phyloP scores from a whole-genome alignment of 2,797 vertebrate genomes.

The Chelon auratus region DNA sequence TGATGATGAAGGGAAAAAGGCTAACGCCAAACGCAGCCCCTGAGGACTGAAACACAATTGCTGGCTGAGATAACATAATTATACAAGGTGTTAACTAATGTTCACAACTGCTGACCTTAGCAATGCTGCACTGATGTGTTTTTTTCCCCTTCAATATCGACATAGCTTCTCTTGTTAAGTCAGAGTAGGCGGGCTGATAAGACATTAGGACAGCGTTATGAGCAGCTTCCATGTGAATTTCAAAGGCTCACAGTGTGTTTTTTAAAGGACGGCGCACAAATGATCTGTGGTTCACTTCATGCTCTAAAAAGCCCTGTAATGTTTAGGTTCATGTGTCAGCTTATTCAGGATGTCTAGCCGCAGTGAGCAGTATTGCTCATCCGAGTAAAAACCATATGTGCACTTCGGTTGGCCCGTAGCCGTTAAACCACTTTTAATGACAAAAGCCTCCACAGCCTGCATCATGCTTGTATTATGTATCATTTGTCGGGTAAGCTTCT shows the following conservation, averaged over 20 bases:
- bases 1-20: constrained; percentile 48
- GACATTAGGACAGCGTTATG: constrained; percentile 26
- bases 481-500: constrained; percentile 42
- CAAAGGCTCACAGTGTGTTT: not conserved
- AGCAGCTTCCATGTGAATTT: constrained; percentile 11
- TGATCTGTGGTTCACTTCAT: constrained; percentile 6
- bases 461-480: constrained; percentile 12
- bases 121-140: constrained; percentile 28
- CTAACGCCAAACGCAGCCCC: constrained; percentile 22
- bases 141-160: constrained; percentile 36
- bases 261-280: not conserved
- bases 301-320: constrained; percentile 5
- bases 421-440: constrained; percentile 15
- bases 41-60: constrained; percentile 44
- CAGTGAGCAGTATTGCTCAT: not conserved
- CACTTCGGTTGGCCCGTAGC: not conserved
- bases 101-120: constrained; percentile 69
- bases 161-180: constrained; percentile 38
- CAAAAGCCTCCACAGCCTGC: constrained; percentile 9
- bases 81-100: constrained; percentile 68
- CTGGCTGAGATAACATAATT: constrained; percentile 67
- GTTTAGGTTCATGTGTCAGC: not conserved
- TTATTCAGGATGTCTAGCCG: not conserved
- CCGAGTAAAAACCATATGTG: constrained; percentile 6
- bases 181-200: constrained; percentile 17